Conservation (phyloP, 2,888 invertebrate genomes). For the Nebria brevicollis region DNA sequence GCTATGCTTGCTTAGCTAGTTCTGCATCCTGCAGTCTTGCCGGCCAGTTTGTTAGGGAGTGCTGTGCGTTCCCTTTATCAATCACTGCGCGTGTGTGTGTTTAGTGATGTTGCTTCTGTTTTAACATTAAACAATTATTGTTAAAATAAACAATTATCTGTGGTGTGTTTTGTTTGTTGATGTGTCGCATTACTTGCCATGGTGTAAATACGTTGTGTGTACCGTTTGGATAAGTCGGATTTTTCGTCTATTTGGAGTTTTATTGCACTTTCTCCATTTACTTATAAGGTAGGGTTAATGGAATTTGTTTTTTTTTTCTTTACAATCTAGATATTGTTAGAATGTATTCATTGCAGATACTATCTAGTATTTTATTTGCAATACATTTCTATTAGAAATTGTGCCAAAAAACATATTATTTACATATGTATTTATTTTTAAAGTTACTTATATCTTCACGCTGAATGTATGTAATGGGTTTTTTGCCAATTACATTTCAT, state of each 20-base stretch:
- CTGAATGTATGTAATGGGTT: too few relatives aligned
- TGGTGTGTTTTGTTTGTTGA: neutral
- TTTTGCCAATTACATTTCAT: too few relatives aligned
- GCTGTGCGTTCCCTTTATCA: neutral
- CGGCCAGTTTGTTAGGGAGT: neutral
- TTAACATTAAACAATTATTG: neutral
- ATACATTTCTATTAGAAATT: too few relatives aligned
- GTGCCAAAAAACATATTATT: too few relatives aligned
- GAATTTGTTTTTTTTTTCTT: neutral
- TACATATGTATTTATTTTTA: too few relatives aligned
- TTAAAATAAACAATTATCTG: neutral
- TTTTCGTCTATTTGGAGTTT: neutral
- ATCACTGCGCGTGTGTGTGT: too few relatives aligned
- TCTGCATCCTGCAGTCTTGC: neutral
- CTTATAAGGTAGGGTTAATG: neutral
- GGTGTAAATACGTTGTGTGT: neutral
- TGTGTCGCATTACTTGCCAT: neutral
- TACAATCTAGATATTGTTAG: neutral
- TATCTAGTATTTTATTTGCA: neutral
- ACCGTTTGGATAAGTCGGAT: neutral
- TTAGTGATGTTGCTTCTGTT: neutral
- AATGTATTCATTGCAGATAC: neutral
- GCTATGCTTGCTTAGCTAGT: too few relatives aligned
- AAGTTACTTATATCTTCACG: too few relatives aligned
- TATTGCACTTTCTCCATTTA: neutral